Evolutionary conservation across 2,113 vertebrate genomes (phyloP), one percentile per base, ranked within the genome.

Genomic region (Sphaerodactylus townsendi): DNA sequence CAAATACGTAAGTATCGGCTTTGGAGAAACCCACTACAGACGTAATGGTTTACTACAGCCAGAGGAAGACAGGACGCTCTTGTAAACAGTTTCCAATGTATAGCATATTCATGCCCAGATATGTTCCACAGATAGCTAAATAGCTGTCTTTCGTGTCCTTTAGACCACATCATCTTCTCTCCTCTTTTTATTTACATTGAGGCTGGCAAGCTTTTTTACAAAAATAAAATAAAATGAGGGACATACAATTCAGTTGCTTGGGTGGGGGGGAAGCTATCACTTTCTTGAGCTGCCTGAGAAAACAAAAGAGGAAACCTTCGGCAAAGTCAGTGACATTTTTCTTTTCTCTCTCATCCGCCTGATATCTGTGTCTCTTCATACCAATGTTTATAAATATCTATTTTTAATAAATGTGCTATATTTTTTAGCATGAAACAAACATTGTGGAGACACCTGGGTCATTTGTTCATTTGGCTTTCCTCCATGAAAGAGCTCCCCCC

Each of bases 371-470:
- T 94, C 92, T 93, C 92, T 96, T 96, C 94, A 94, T 94, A 95
- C 72, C 88, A 79, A 95, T 95, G 95, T 96, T 96, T 96, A 95
- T 95, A 96, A 95, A 97, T 96, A 94, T 96, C 93, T 96, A 96
- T 97, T 97, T 97, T 97, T 96, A 96, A 96, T 95, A 96, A 96
- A 97, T 94, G 95, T 97, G 96, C 94, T 96, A 95, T 96, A 95
- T 96, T 96, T 96, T 59, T 96, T 96, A 96, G 96, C 96, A 97
- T 97, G 96, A 96, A 94, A 94, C 94, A 94, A 95, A 95, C 92
- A 93, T 89, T 91, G 21, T 88, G 86, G 92, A 92, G 93, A 95
- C 81, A 2, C 89, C 83, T 76, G 91, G 59, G 75, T 92, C 93
- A 82, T 90, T 94, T 84, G 83, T 70, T 88, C n/a, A 30, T 87